Conservation (phyloP, 2,113 vertebrate genomes). For the Lipophrys pholis region DNA sequence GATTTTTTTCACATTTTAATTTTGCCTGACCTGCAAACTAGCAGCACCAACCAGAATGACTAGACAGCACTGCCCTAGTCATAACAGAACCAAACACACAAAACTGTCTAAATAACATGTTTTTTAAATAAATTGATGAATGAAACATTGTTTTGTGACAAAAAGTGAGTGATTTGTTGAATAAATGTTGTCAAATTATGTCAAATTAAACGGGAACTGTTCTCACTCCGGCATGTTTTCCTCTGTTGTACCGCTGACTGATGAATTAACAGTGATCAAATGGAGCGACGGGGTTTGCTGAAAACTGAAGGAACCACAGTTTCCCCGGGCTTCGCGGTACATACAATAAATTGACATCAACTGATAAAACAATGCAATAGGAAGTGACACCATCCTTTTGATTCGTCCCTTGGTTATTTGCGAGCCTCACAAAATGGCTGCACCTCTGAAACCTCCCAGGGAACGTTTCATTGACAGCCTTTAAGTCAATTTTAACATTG, state of each 20-base stretch:
- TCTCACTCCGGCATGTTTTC: background rate
- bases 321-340: conserved; percentile 53
- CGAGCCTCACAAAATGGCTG: conserved; percentile 4
- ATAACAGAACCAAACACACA: background rate
- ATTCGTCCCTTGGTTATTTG: conserved; percentile 4
- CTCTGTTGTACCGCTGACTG: conserved; percentile 30
- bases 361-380: conserved; percentile 8
- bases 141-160: background rate
- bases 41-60: no score
- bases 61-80: background rate
- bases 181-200: background rate
- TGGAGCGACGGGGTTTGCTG: conserved; percentile 29
- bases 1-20: background rate
- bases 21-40: background rate
- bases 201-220: conserved; percentile 20
- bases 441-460: conserved; percentile 3
- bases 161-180: background rate
- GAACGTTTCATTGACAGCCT: background rate
- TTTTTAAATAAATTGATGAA: background rate
- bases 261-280: conserved; percentile 63
- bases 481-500: conserved; percentile 3
- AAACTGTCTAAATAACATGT: background rate
- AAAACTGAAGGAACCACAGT: conserved; percentile 43
- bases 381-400: conserved; percentile 3
- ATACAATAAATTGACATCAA: background rate